Base-by-base conservation (phyloP, 2,113 vertebrate species). In the Podiceps cristatus region DNA sequence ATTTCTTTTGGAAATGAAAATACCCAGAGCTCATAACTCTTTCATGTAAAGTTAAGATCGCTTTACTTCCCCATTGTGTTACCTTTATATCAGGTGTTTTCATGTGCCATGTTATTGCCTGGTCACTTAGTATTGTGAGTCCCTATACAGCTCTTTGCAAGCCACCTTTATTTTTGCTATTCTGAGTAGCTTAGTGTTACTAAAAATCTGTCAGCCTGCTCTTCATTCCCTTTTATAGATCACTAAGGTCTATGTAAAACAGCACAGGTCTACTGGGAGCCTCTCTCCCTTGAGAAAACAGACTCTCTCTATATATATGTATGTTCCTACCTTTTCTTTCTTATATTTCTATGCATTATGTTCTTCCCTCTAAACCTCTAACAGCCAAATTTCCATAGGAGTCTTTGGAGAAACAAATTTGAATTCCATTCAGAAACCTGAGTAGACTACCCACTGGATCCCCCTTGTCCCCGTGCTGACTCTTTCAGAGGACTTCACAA, bases 231-330 rank as follows among this genome's bases (percentile, higher is more conserved):
- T 52, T 77, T 62, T 66, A 22, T 9, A 84, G 14, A 17, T 80
- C 66, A 8, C 49, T 59, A 29, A 62, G 37, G 22, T 75, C 22
- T 58, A 1, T 7, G 18, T 35, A 45, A 19, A 85, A 27, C 20
- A 90, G 55, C 52, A 66, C 31, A 62, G 69, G n/a, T 49, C 33
- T 40, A 29, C 50, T 7, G 5, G 13, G 27, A 20, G 25, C 35
- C 23, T 58, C 42, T 56, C 22, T 17, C 60, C 31, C 18, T 0
- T 58, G 56, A 88, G 27, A 71, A 93, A 77, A 40, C 44, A 55
- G 35, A 25, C 5, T 31, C 0, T 6, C 5, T 47, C 1, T 56
- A 3, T 75, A 2, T 42, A 11, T 50, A 10, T 49, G 20, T 49
- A 14, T 27, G 1, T 16, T 55, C 37, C 62, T 76, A 7, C 4